Base-by-base conservation (phyloP, 2,888 invertebrate species). In the Lithophane leautieri region DNA sequence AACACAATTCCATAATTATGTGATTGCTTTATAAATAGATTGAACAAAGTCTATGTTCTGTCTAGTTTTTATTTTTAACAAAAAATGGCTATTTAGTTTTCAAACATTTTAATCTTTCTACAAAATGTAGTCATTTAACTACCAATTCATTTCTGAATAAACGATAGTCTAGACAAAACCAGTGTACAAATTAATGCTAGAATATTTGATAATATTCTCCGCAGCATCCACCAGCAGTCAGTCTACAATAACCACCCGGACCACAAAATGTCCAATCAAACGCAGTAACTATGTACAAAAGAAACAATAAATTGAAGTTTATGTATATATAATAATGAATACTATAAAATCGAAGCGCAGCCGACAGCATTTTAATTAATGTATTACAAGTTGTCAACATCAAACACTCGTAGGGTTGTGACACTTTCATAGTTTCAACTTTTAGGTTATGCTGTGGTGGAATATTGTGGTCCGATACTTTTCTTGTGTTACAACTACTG, bases 311-410 rank as follows among this genome's bases (percentile, higher is more conserved):
- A 77, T 69, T 40, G 22, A 72, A 70, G 58, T 70, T 34, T 74
- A 54, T 42, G 16, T 80, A 67, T 68, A 74, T 14, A 79, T 73
- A 58, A 34, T 34, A 34, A 34, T 34, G 74, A 73, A 79, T 80
- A 70, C 70, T 83, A 81, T 83, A 84, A 88, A 88, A 83, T 76
- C 69, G 69, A 81, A 75, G 68, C 47, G 63, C 40, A 79, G 50
- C 73, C 73, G 76, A 82, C 84, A 82, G 60, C 81, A 86, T 83
- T 87, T 88, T 90, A 90, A 90, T 90, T 88, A 89, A 88, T 88
- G 78, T 84, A 83, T 83, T 83, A 87, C 85, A 83, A 80, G 71
- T 84, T 86, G 89, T 85, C 87, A 85, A 82, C 83, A 69, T 89
- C 81, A 84, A 87, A 85, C n/a, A 69, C 42, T 42, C 54, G 52